Evolutionary conservation across 2,797 vertebrate species (phyloP), one percentile per base, ranked within the genome.

Genomic region (Onychomys leucogaster): DNA sequence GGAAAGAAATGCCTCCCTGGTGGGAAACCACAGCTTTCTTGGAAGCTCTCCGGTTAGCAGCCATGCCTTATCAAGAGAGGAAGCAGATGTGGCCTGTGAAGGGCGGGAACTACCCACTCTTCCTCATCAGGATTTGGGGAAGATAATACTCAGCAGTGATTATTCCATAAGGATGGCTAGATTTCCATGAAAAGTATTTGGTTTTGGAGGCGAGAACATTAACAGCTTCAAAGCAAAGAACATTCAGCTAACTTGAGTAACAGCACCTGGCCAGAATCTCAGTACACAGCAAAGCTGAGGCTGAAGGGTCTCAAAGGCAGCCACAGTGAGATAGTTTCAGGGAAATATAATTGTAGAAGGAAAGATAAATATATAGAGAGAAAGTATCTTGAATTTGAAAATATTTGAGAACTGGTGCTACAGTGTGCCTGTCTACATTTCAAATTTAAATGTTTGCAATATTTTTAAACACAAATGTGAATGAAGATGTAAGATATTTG

Each of bases 61-160:
- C 6, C 4, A 21, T 1, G 43, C 55, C 25, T 49, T 34, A 8
- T 19, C 7, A 49, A 89, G 34, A 49, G 11, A 46, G 11, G 46
- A 25, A 25, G 13, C 71, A 76, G 41, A 25, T 11, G 1, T 65
- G 2, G 37, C 14, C 5, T 27, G 32, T 11, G 71, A 7, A 6
- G 37, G 19, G 6, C 46, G 55, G 32, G 25, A 34, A 16, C 29
- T 3, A n/a, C 37, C 19, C 43, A 65, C 5, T 25, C 21, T 7
- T 52, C 11, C 7, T 86, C 12, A 17, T 16, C 23, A 27, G 4
- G n/a, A 6, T 4, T 75, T 19, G 19, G 0, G 1, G 1, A 32
- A 16, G 0, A 2, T 17, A 14, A 11, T 55, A 12, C 13, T 67
- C 71, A 32, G 16, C 14, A 4, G 11, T 13, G 55, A 76, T 32